Evolutionary conservation across 2,797 vertebrate species (phyloP).

Genomic region (Melanotaenia boesemani): DNA sequence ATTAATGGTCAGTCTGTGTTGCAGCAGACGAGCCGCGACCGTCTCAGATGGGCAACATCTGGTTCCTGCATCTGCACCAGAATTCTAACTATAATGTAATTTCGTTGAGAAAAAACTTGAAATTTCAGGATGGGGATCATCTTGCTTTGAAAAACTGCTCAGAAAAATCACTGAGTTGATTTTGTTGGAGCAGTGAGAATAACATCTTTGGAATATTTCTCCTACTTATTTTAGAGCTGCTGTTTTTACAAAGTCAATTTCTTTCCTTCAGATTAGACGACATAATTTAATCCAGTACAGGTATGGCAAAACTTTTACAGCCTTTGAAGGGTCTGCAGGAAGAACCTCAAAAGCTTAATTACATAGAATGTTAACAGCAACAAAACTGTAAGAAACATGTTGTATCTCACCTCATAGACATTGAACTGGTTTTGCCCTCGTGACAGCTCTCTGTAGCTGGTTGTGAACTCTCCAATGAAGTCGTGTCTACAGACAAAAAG

Average conservation of each 20-base stretch:
- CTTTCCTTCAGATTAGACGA: not conserved
- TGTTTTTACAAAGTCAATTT: not conserved
- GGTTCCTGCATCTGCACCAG: not conserved
- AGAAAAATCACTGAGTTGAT: too few relatives aligned
- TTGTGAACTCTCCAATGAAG: constrained; percentile 97
- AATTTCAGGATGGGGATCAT: not conserved
- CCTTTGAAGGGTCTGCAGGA: not conserved
- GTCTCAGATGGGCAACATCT: not conserved
- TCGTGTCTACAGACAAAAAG: constrained; percentile 86
- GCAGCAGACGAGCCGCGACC: too few relatives aligned
- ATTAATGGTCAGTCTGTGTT: not conserved
- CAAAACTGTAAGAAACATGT: constrained; percentile 20
- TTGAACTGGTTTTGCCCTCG: constrained; percentile 96
- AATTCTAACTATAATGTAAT: not conserved
- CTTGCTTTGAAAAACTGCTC: not conserved
- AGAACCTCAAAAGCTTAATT: not conserved
- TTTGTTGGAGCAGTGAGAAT: not conserved
- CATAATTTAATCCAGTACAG: not conserved
- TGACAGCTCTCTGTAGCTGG: constrained; percentile 95
- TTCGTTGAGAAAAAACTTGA: not conserved
- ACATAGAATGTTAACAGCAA: not conserved
- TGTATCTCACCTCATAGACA: constrained; percentile 91
- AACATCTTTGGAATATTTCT: not conserved
- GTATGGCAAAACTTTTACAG: not conserved
- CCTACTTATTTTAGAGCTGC: not conserved